Evolutionary conservation across 2,888 invertebrate genomes (phyloP).

Genomic region (Drosophila koepferae): DNA sequence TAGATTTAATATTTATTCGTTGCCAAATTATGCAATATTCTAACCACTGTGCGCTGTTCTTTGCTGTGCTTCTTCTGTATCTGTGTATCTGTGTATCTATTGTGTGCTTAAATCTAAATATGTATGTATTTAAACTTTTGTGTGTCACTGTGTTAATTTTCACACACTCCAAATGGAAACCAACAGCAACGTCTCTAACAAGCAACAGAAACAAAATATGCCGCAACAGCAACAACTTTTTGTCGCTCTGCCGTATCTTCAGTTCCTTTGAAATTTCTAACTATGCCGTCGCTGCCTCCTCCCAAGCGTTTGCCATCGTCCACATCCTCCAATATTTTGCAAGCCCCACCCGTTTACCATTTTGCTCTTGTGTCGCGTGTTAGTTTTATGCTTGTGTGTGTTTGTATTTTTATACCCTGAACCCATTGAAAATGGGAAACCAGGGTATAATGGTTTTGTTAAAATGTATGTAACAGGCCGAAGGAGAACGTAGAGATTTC

Average conservation of each 20-base stretch:
- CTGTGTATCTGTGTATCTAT: slow-evolving; percentile 25
- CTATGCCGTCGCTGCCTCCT: background rate
- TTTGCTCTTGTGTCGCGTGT: slow-evolving; percentile 60
- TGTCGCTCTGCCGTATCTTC: slow-evolving; percentile 23
- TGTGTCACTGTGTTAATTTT: slow-evolving; percentile 77
- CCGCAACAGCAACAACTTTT: slow-evolving; percentile 31
- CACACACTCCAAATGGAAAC: slow-evolving; percentile 61
- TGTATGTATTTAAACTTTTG: slow-evolving; percentile 40
- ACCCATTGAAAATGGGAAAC: too few species aligned
- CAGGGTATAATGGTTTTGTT: too few species aligned
- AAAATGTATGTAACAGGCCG: too few species aligned
- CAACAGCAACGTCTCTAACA: slow-evolving; percentile 19
- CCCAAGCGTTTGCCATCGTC: background rate
- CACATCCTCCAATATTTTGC: slow-evolving; percentile 16
- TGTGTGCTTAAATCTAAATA: slow-evolving; percentile 20
- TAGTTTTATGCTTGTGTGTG: slow-evolving; percentile 54
- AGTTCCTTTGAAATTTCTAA: slow-evolving; percentile 1
- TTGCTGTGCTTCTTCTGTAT: slow-evolving; percentile 31
- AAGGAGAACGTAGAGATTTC: too few species aligned
- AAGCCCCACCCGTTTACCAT: slow-evolving; percentile 25
- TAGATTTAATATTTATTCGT: background rate
- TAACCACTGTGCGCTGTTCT: slow-evolving; percentile 41
- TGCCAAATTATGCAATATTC: background rate
- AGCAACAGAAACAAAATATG: slow-evolving; percentile 22
- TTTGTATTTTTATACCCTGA: slow-evolving; percentile 40